Evolutionary conservation across 2,888 invertebrate species (phyloP), one percentile per base, ranked within the genome.

Genomic region (Tetragonisca angustula): DNA sequence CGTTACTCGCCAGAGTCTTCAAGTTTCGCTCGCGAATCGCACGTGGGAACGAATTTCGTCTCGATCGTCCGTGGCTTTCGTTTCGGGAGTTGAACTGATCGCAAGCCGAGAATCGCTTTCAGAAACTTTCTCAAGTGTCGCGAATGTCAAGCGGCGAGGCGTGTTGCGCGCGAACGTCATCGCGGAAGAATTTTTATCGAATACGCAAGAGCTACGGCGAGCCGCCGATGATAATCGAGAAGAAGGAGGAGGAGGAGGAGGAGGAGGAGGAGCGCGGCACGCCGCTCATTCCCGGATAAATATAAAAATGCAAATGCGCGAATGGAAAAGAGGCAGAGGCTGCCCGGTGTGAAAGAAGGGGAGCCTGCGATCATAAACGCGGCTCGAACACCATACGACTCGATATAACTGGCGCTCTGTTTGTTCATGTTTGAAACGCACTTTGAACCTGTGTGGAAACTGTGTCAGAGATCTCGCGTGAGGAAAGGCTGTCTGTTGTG

Each of bases 221-320:
- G 73, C 68, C 73, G 21, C 75, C 76, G 86, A 87, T 86, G 81
- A 84, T 79, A 80, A 81, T 83, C 83, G 77, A 76, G 83, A 68
- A 70, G 79, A n/a, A 56, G 56, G 13, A 56, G n/a, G 15, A 56
- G 36, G 76, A 81, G 75, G 72, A 56, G 56, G n/a, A 56, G n/a
- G n/a, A 56, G 36, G 76, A 81, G 75, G 70, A 83, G 79, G 68
- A 78, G 73, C 81, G 79, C 69, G 72, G 32, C 74, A 75, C 50
- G 24, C 27, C 80, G 77, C 64, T 73, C 86, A 83, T 89, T 91
- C 91, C 89, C 89, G 89, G 89, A 92, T 91, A 92, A 92, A 91
- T 92, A 92, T 92, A 92, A 92, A 91, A 93, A 92, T 92, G 92
- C 90, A 92, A 93, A 93, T 93, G 86, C 83, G 81, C 83, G 81